phyloP scores from a whole-genome alignment of 2,113 vertebrate genomes.

The Rhea pennata region DNA sequence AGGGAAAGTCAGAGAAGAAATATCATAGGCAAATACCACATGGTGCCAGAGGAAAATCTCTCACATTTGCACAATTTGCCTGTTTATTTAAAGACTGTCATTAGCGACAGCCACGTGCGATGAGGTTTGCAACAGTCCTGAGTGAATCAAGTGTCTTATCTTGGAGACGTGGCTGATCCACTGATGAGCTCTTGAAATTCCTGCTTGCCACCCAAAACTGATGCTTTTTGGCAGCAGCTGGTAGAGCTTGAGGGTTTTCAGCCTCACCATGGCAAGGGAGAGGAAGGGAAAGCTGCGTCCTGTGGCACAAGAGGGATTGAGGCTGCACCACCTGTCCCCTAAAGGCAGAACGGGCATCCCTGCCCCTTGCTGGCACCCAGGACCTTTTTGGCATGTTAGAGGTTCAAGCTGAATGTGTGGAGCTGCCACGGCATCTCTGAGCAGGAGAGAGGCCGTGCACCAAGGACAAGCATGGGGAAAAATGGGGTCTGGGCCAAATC shows the following conservation, averaged over 20 bases:
- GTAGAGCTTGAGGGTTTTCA: not conserved
- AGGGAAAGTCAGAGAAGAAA: not conserved
- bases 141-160: not conserved
- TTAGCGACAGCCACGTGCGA: not conserved
- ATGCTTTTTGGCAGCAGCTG: not conserved
- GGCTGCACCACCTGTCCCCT: no score
- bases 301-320: not conserved
- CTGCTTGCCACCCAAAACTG: not conserved
- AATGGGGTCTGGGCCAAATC: not conserved
- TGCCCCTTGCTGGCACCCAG: rapidly evolving
- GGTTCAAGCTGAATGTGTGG: not conserved
- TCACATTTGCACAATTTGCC: not conserved
- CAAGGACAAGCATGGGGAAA: not conserved
- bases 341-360: not conserved
- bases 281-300: not conserved
- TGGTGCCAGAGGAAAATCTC: not conserved
- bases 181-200: not conserved
- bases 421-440: not conserved
- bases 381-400: not conserved
- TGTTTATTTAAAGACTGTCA: not conserved
- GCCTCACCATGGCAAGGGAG: not conserved
- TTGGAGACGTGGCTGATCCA: not conserved
- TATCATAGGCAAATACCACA: rapidly evolving
- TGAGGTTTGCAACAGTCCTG: not conserved
- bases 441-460: not conserved